Evolutionary conservation across 2,113 vertebrate species (phyloP).

Genomic region (Eclectus roratus): DNA sequence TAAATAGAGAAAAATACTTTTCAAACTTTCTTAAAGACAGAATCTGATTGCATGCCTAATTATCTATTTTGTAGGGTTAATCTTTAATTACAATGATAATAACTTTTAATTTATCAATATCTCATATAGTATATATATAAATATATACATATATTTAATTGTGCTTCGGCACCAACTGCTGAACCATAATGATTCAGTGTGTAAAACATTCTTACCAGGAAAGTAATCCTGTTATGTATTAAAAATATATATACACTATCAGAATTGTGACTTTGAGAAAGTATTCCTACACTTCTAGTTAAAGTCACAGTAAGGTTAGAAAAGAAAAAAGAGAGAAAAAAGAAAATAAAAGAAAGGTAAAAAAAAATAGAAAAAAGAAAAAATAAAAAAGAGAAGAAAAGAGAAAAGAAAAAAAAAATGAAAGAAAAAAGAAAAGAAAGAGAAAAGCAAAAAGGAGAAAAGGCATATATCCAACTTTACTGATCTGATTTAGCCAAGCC

Average conservation of each 20-base stretch:
- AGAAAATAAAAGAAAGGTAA: neutral
- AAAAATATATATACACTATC: neutral
- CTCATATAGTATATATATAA: neutral
- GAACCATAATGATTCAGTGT: neutral
- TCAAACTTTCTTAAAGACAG: conserved; percentile 21
- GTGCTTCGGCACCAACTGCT: neutral
- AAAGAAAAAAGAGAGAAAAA: neutral
- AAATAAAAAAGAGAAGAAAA: too few species aligned
- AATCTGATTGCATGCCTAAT: conserved; percentile 17
- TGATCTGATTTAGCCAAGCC: neutral
- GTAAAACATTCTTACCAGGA: neutral
- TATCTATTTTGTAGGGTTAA: conserved; percentile 4
- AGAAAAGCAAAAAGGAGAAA: neutral
- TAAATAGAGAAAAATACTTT: conserved; percentile 4
- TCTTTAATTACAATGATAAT: neutral
- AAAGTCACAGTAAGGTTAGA: neutral
- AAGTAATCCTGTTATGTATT: neutral
- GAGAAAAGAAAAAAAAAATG: neutral
- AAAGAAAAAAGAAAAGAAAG: neutral
- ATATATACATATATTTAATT: neutral
- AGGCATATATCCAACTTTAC: neutral
- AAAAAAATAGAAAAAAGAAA: neutral
- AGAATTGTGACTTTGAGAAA: neutral
- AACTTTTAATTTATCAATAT: conserved; percentile 1
- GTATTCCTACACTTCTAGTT: neutral